A percentile compares a stretch with the other conserved stretches of the same genome.
phyloP scores from a whole-genome alignment of 2,797 vertebrate species.

The Propithecus deckenii region DNA sequence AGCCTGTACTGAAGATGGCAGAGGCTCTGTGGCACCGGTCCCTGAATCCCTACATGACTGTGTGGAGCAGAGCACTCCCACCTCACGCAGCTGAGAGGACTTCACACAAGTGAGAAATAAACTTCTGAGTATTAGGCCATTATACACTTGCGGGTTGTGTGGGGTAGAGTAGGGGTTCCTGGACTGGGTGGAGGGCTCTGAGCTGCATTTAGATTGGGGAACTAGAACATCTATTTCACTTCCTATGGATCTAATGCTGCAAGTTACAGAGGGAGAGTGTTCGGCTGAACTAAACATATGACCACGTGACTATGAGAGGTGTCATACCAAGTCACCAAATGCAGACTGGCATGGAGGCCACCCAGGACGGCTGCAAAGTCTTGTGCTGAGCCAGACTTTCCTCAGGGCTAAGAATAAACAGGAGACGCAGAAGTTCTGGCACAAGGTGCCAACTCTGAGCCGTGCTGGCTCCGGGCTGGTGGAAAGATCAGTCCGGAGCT shows the following conservation, averaged over 20 bases:
- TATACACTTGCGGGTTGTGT: background rate
- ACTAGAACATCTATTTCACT: background rate
- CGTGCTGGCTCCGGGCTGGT: background rate
- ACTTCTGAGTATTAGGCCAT: background rate
- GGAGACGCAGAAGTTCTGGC: background rate
- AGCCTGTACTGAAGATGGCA: background rate
- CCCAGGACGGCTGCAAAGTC: background rate
- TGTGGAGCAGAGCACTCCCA: background rate
- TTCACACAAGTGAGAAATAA: background rate
- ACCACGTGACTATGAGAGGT: background rate
- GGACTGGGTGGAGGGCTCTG: background rate
- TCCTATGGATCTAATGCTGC: background rate
- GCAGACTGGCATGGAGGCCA: accelerated
- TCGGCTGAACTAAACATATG: background rate
- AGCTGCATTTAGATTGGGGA: background rate
- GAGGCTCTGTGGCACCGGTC: background rate
- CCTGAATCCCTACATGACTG: background rate
- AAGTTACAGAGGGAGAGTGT: background rate
- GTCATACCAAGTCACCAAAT: background rate
- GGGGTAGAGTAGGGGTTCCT: background rate
- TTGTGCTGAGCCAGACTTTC: slow-evolving; percentile 24
- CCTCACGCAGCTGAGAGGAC: accelerated
- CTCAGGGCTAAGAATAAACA: slow-evolving; percentile 46
- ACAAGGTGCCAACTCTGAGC: background rate
- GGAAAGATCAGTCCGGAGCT: accelerated